These are phyloP conservation scores for Lepidochrysops patricia DNA, from an alignment of 2,888 invertebrate species.

Conservation along the genomic window DNA sequence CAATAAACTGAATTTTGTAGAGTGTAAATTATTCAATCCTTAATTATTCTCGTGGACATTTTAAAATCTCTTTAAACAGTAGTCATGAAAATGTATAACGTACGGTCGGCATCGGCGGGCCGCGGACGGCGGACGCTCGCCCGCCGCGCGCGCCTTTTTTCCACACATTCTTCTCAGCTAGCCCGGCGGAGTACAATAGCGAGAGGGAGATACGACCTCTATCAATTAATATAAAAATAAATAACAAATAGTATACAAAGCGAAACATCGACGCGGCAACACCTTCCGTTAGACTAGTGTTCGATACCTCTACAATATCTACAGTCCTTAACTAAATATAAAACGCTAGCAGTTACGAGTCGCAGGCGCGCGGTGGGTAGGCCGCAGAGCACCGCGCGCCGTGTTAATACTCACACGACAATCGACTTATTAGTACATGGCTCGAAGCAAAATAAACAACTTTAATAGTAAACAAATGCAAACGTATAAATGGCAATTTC, in stretches of 20 bases:
- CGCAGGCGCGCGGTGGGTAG: constrained; percentile 28
- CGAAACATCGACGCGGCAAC: constrained; percentile 70
- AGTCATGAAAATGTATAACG: not conserved
- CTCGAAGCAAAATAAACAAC: not conserved
- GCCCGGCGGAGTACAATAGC: constrained; percentile 47
- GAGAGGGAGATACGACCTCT: constrained; percentile 56
- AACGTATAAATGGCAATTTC: constrained; percentile 16
- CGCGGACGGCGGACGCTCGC: not conserved
- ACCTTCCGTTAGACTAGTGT: constrained; percentile 69
- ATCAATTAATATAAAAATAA: constrained; percentile 64
- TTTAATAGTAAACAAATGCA: constrained; percentile 13
- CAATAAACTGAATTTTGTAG: not conserved
- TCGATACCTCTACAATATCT: constrained; percentile 66
- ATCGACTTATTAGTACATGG: constrained; percentile 20
- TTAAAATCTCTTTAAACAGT: not conserved
- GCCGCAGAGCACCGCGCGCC: constrained; percentile 24
- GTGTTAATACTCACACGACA: constrained; percentile 19
- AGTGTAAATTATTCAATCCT: constrained; percentile 1
- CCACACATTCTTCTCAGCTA: constrained; percentile 39
- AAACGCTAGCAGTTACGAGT: constrained; percentile 29
- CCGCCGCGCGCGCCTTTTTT: not conserved
- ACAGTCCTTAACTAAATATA: constrained; percentile 40
- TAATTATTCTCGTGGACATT: not conserved
- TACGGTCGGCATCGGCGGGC: not conserved
- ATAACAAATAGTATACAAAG: constrained; percentile 71